Conservation (phyloP, 92 coral and sea anemone genomes). For the Heteractis magnifica region DNA sequence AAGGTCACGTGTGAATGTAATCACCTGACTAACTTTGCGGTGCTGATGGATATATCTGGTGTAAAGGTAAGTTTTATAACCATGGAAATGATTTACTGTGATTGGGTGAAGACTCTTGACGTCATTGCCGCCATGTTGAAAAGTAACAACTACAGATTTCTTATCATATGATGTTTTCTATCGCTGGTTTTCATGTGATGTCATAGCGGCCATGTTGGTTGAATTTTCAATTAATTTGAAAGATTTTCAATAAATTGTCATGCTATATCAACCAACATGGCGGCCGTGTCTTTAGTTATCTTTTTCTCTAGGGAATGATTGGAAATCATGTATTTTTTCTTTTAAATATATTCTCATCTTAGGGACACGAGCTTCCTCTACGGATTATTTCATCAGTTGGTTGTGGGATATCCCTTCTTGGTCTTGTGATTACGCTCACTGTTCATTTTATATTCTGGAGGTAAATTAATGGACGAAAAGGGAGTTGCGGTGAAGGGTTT, state of each 20-base stretch:
- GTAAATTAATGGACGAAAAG: constrained; percentile 12
- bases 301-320: background rate
- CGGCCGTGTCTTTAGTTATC: too few species aligned
- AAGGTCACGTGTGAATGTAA: constrained; percentile 65
- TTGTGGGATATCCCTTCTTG: constrained; percentile 58
- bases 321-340: background rate
- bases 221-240: too few species aligned
- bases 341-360: background rate
- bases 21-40: constrained; percentile 76
- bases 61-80: constrained; percentile 9
- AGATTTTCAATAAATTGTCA: too few species aligned
- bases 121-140: too few species aligned
- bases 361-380: constrained; percentile 61
- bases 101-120: too few species aligned
- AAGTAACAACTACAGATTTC: too few species aligned
- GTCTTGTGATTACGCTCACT: constrained; percentile 53
- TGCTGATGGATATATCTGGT: constrained; percentile 53
- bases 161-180: too few species aligned
- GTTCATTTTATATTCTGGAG: constrained; percentile 68
- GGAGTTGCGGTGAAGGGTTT: too few species aligned
- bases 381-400: constrained; percentile 57
- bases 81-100: background rate
- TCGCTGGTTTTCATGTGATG: too few species aligned
- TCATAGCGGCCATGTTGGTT: too few species aligned
- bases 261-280: too few species aligned